Base-by-base conservation (phyloP, 2,797 vertebrate genomes). In the Xiphophorus birchmanni region DNA sequence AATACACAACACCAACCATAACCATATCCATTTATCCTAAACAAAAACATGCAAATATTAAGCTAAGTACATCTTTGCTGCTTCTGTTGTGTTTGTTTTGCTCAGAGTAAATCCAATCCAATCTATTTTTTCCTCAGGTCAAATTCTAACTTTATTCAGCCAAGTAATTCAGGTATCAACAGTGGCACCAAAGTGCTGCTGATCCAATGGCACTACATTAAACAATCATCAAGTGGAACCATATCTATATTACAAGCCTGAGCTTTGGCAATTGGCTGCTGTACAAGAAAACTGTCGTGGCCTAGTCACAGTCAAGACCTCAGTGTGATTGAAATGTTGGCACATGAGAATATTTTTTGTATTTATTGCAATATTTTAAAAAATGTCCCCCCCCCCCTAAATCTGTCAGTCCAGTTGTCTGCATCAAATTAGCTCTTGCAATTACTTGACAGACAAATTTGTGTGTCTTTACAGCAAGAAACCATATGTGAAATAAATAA, bases 351-450 rank as follows among this genome's bases (percentile, higher is more conserved):
- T 21, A 37, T 37, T 23, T n/a, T 37, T 67, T 35, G 56, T 29
- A 58, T 58, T 29, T 29, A 29, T 13, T 58, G 11, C n/a, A 29
- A 58, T n/a, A 58, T 26, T 26, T 9, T 9, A 26, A 56, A n/a
- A 10, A 54, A 56, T 5, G 0, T 2, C 15, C 2, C 1, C n/a
- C 1, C 15, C 2, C 1, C n/a, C 1, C 0, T 18, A 35, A 35
- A 63, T 35, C 60, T 63, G 15, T 35, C 60, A 17, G 5, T 63
- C 32, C 13, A 63, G 17, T 35, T 15, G 3, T 29, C 54, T 12
- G 10, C 26, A 29, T 5, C 26, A 56, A n/a, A 58, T 29, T n/a
- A 58, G 4, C 26, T 58, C 54, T 29, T 58, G 54, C 26, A 54
- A 5, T 26, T 26, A 26, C 23, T 26, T 54, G 23, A 54, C 21